Evolutionary conservation across 2,113 vertebrate genomes (phyloP).

Genomic region (Menidia beryllina): DNA sequence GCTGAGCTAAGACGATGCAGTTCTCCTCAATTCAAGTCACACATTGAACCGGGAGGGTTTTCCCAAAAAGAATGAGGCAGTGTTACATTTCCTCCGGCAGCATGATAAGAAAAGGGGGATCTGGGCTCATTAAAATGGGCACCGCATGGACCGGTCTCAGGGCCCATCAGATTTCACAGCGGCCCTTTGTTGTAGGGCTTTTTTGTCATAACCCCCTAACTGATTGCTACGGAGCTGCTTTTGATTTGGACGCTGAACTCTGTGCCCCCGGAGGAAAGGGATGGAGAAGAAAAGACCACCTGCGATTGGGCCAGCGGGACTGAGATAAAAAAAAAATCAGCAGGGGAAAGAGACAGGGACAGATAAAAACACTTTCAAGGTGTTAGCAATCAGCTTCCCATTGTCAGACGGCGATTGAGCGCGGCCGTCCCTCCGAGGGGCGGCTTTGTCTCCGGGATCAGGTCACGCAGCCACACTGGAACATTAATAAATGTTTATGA

Average conservation of each 20-base stretch:
- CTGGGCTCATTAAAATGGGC: constrained; percentile 73
- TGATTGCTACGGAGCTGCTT: constrained; percentile 77
- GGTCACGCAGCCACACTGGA: constrained; percentile 45
- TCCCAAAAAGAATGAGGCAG: constrained; percentile 37
- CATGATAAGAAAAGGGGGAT: constrained; percentile 63
- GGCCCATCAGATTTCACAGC: constrained; percentile 77
- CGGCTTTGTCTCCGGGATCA: constrained; percentile 51
- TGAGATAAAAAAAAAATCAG: constrained; percentile 72
- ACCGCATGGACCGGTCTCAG: constrained; percentile 50
- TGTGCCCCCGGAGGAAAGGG: constrained; percentile 44
- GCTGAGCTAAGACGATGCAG: neutral
- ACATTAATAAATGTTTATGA: constrained; percentile 62
- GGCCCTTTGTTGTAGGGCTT: constrained; percentile 62
- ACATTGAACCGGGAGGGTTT: constrained; percentile 25
- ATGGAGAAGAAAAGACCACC: constrained; percentile 66
- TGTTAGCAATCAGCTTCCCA: constrained; percentile 75
- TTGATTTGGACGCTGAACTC: constrained; percentile 78
- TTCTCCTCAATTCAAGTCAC: constrained; percentile 18
- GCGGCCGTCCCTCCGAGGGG: constrained; percentile 43
- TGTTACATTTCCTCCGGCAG: constrained; percentile 49
- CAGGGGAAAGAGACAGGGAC: constrained; percentile 29
- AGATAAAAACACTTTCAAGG: constrained; percentile 73
- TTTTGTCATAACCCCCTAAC: constrained; percentile 76
- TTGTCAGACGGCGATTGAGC: constrained; percentile 54
- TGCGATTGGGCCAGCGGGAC: constrained; percentile 53